Base-by-base conservation (phyloP, 2,113 vertebrate genomes). In the Channa maculata region DNA sequence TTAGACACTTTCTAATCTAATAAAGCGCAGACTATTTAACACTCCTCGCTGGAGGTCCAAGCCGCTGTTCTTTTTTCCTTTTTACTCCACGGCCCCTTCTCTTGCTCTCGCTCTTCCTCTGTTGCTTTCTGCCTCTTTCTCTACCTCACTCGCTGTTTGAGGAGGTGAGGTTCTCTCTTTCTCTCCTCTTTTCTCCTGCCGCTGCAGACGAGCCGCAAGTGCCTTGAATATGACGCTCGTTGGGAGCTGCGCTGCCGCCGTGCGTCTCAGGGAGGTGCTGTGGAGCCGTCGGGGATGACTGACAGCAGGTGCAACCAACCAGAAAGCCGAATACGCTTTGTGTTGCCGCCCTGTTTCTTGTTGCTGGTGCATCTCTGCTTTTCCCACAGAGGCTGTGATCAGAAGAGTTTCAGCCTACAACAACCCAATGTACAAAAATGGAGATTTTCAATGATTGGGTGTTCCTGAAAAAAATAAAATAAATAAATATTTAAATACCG, bases 181-280 rank as follows among this genome's bases (percentile, higher is more conserved):
- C 83, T 86, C 81, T 76, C 66, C 57, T 75, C 80, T 84, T 89
- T 66, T 68, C 86, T 88, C 83, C 72, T 89, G 80, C 50, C 65
- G 89, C 88, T 78, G 92, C 88, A 90, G 91, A 90, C 92, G 82
- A 92, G 85, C 89, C 80, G 82, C 87, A 84, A 86, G 88, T 85
- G 87, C 90, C 71, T 91, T 74, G 85, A 90, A 86, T 86, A 90
- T 90, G 90, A 94, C 92, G 52, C 93, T 91, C 49, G 79, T 80
- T 38, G 55, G 75, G 79, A 76, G 78, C 88, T 90, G 86, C 86
- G 77, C 86, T 86, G 86, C 90, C 88, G 83, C 79, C 70, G 85
- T 88, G 89, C 85, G 89, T 86, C 93, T 86, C 84, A 76, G 88
- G 91, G 91, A 72, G 89, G 91, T 84, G 90, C 92, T 89, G 88